Evolutionary conservation across 2,113 vertebrate genomes (phyloP), one percentile per base, ranked within the genome.

Genomic region (Anser cygnoides): DNA sequence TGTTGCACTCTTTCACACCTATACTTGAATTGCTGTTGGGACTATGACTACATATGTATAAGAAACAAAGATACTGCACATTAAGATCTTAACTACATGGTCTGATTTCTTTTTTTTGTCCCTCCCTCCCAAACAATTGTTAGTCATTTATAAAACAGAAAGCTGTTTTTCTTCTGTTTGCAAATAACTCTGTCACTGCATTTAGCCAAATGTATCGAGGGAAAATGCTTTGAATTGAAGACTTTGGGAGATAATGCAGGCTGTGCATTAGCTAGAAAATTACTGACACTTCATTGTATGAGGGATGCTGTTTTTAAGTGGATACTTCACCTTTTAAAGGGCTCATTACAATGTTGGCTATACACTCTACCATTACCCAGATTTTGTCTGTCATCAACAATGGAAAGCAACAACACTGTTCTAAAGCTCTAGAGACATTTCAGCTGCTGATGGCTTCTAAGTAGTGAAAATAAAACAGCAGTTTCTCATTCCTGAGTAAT

Each of bases 281-380:
- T 93, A 82, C 75, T 91, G 76, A 76, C 93, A 91, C 96, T 93
- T 97, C 82, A 82, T 94, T 85, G 87, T 94, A 92, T 74, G 90
- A 97, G 89, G 75, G 93, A 94, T 87, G 55, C 89, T 96, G 76
- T 89, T 96, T 97, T 91, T 89, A 97, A 98, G 94, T 93, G 94
- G 89, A 88, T 92, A 86, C 84, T 97, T 97, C 96, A 96, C 96
- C 96, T 97, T 98, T 92, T 94, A 96, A 96, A 96, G 89, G 92
- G 89, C 74, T 97, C 97, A 97, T 97, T 96, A 95, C 50, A 85
- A 79, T 79, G 28, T 71, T 96, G 89, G 89, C 93, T 96, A 73
- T 82, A 72, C 17, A 54, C 82, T 87, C 86, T 67, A 59, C 76
- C 84, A 80, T 89, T 91, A 79, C 74, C 94, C 52, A 87, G 92